Evolutionary conservation across 2,113 vertebrate genomes (phyloP), one percentile per base, ranked within the genome.

Genomic region (Menura novaehollandiae): DNA sequence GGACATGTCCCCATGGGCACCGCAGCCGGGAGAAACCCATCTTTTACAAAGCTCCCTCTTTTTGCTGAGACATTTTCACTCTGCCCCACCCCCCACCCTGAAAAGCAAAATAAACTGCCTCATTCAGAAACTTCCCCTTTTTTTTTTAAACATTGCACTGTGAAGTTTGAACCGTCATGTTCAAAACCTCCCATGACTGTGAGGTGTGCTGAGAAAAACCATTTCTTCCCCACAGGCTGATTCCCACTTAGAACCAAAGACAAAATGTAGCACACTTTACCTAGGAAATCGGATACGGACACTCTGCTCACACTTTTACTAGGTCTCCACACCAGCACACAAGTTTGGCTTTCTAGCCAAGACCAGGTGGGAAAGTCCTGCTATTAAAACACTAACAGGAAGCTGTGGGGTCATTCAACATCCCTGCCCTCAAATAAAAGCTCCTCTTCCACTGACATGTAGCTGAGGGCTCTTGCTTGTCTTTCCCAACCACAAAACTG

Each of bases 91-190:
- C n/a, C n/a, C n/a, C 46, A 90, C 0, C 0, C n/a, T 9, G 47
- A n/a, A 92, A 96, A 89, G 74, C 69, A 93, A 93, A 97, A 85
- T 52, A 94, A 96, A 91, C 84, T 32, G 81, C 53, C 39, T 55
- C 7, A 0, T 77, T 82, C 77, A 20, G 47, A 95, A 73, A 39
- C 28, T 55, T 66, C 4, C 28, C 53, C 79, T 49, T 81, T 47
- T 47, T 71, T 62, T 28, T 41, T 41, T 41, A 10, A 51, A 4
- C 14, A n/a, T 14, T 33, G 28, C 56, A 23, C 67, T 5, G 7
- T 10, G 23, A 46, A 21, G 49, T 60, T 69, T 51, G 33, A n/a
- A 77, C 77, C 15, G 21, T 37, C 52, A 10, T 37, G 64, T 76
- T 53, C 60, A 63, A 43, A 82, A 82, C 82, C 60, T 41, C 67